Percentiles rank a stretch among this genome's conserved stretches.
Conservation (phyloP, 64 coral and sea anemone genomes). For the Pachyseris speciosa region DNA sequence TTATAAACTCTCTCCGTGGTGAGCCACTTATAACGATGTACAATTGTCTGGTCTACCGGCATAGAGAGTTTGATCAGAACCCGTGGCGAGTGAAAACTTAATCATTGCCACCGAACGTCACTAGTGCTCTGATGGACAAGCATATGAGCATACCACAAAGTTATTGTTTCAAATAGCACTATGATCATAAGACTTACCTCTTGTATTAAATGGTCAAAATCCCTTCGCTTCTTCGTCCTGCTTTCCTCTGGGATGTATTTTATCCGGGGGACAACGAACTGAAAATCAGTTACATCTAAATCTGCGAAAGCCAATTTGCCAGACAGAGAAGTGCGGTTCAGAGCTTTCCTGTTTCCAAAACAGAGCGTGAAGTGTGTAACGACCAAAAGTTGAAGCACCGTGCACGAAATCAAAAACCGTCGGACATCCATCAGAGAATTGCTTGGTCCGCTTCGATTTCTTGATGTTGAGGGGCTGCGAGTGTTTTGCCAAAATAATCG, state of each 20-base stretch:
- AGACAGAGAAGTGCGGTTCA: not conserved
- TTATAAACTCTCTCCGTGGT: not conserved
- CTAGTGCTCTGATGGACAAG: too few relatives aligned
- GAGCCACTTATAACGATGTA: not conserved
- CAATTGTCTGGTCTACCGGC: not conserved
- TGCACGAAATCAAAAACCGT: not conserved
- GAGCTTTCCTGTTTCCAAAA: not conserved
- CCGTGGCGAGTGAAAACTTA: too few relatives aligned
- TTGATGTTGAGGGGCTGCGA: not conserved
- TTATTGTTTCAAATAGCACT: not conserved
- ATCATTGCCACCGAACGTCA: too few relatives aligned
- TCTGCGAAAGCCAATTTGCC: not conserved
- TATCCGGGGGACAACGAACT: not conserved
- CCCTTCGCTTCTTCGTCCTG: not conserved
- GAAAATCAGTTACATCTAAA: not conserved
- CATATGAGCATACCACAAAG: too few relatives aligned
- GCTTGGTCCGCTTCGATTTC: not conserved
- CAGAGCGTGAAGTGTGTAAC: not conserved
- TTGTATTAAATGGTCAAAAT: not conserved
- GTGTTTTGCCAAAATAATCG: not conserved
- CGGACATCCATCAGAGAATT: not conserved
- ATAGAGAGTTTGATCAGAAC: not conserved
- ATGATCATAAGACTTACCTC: not conserved
- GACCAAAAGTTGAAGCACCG: not conserved
- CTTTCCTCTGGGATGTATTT: not conserved